Evolutionary conservation across 2,888 invertebrate species (phyloP).

Genomic region (Lasioglossum lativentre): DNA sequence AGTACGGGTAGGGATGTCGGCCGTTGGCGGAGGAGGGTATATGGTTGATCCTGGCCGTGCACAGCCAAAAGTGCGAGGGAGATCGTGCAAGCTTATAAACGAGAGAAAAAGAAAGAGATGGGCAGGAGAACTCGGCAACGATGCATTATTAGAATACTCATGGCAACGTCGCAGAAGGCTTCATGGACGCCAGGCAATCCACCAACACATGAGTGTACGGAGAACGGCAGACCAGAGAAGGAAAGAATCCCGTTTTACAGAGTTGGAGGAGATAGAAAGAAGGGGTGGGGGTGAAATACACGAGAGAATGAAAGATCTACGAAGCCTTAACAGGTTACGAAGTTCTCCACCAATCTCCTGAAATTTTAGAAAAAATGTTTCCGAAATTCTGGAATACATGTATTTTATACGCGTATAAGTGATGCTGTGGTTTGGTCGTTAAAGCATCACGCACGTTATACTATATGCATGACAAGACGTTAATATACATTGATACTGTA

Average conservation of each 20-base stretch:
- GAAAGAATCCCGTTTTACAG: slow-evolving; percentile 83
- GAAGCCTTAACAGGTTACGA: slow-evolving; percentile 70
- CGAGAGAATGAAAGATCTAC: slow-evolving; percentile 63
- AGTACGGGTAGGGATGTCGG: slow-evolving; percentile 61
- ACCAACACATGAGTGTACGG: slow-evolving; percentile 79
- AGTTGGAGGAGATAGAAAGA: slow-evolving; percentile 69
- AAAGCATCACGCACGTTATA: slow-evolving; percentile 17
- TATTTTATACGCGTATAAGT: slow-evolving; percentile 40
- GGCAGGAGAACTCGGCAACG: slow-evolving; percentile 71
- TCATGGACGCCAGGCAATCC: slow-evolving; percentile 80
- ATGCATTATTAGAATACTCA: slow-evolving; percentile 60
- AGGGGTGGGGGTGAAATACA: slow-evolving; percentile 54
- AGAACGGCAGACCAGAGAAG: slow-evolving; percentile 81
- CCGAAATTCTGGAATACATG: slow-evolving; percentile 60
- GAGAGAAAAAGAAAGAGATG: slow-evolving; percentile 57
- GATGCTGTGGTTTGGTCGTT: slow-evolving; percentile 27
- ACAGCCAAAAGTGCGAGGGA: slow-evolving; percentile 46
- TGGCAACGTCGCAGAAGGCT: slow-evolving; percentile 77
- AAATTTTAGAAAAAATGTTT: slow-evolving; percentile 74
- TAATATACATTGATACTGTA: slow-evolving; percentile 5
- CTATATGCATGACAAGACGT: background rate
- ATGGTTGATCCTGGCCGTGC: slow-evolving; percentile 74
- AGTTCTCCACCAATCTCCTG: slow-evolving; percentile 75
- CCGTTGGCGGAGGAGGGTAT: slow-evolving; percentile 63
- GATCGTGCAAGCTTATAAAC: slow-evolving; percentile 41